Evolutionary conservation across 1,140 invertebrate genomes (phyloP), one percentile per base, ranked within the genome.

Genomic region (Hylaeus anthracinus): DNA sequence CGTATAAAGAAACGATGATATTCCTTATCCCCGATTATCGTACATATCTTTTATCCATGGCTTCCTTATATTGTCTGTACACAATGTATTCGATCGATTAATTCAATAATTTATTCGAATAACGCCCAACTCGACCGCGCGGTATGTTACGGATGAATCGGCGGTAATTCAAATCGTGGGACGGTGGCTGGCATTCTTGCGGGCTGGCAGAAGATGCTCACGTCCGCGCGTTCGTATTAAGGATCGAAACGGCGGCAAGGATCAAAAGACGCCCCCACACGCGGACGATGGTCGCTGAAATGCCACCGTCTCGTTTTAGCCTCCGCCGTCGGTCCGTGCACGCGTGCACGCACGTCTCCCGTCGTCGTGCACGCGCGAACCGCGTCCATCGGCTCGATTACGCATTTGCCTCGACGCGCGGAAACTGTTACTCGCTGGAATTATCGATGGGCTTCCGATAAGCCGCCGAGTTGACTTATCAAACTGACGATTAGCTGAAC

Each of bases 191-290:
- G 72, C 64, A 61, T 81, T 48, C 72, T 72, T 71, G 82, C 15
- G 14, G 43, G 61, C 61, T 64, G 41, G 63, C 39, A 14, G 41
- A 65, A 65, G 41, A 65, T 26, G 64, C 64, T 65, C 64, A 65
- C 43, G 64, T 64, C 4, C 39, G 39, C 39, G 61, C 41, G 2
- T 15, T 9, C 64, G 41, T 48, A 65, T 74, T 43, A 15, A 72
- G 61, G 71, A 65, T 63, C 58, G 64, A 55, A 79, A 58, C 48
- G 75, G 77, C 78, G 80, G 81, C 60, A 63, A 73, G 73, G 79
- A 90, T 90, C 89, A 90, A 90, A 90, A 82, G 87, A 86, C 84
- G 84, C 88, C 86, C 86, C 86, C 85, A 89, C 85, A 75, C 82
- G 70, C 48, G 60, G 72, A 45, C 55, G 70, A 77, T 85, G 78